Evolutionary conservation across 2,888 invertebrate species (phyloP), one percentile per base, ranked within the genome.

Genomic region (Rhorus exstirpatorius): DNA sequence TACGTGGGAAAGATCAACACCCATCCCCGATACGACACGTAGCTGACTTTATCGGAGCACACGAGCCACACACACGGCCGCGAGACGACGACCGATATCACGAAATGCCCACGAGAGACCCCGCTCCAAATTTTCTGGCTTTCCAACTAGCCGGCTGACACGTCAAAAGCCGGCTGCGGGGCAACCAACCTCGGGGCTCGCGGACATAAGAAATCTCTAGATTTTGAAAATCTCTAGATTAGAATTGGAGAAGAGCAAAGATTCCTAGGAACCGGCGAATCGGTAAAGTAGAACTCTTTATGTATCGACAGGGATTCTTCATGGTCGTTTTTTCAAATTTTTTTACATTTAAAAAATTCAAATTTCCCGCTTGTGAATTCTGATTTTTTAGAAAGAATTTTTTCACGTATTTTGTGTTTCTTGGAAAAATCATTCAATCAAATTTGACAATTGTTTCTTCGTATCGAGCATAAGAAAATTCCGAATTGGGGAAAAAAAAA

Each of bases 141-240:
- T 68, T 72, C 82, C 82, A 71, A 74, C 85, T 79, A 79, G n/a
- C n/a, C n/a, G 77, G 80, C 80, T 83, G 84, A 86, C 85, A 86
- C 85, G 85, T 86, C 85, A 84, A 86, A 86, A 79, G 83, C 85
- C 85, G 84, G 85, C 53, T 79, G 53, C 81, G 75, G 49, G 58
- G 1, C n/a, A 4, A 35, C 53, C 74, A 74, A 61, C 41, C 7
- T 14, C 41, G n/a, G n/a, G n/a, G n/a, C n/a, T n/a, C n/a, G n/a
- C 0, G 60, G 21, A 19, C 19, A 14, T 12, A 10, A 12, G 63
- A 74, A 63, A 24, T 74, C 51, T 26, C 74, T 41, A 12, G 19
- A 35, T 10, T 31, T n/a, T n/a, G n/a, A n/a, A n/a, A n/a, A n/a
- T n/a, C n/a, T n/a, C n/a, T n/a, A n/a, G n/a, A n/a, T n/a, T n/a